phyloP scores from a whole-genome alignment of 2,888 invertebrate species.

The Ormyrus pomaceus region DNA sequence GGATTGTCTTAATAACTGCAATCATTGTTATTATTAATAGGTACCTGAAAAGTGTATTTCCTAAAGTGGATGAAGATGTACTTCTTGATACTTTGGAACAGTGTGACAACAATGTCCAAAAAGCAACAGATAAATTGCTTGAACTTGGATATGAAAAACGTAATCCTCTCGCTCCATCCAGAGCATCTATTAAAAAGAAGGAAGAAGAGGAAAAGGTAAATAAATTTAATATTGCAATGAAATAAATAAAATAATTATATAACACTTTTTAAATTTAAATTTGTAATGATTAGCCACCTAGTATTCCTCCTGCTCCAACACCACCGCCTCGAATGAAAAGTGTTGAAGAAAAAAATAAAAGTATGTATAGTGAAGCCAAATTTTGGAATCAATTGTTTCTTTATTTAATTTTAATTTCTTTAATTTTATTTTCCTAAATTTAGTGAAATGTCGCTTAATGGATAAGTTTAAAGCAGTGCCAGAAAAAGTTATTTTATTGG shows the following conservation, averaged over 20 bases:
- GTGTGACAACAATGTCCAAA: conserved; percentile 94
- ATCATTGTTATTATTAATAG: conserved; percentile 74
- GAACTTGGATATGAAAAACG: conserved; percentile 90
- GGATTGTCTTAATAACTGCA: conserved; percentile 4
- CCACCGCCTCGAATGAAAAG: conserved; percentile 83
- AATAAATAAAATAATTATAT: neutral
- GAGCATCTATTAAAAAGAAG: conserved; percentile 76
- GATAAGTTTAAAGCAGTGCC: conserved; percentile 86
- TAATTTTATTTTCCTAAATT: conserved; percentile 59
- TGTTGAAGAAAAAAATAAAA: conserved; percentile 82
- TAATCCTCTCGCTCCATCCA: conserved; percentile 80
- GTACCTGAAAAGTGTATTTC: conserved; percentile 93
- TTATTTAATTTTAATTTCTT: conserved; percentile 31
- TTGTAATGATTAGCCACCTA: too few species aligned
- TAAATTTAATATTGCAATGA: conserved; percentile 6
- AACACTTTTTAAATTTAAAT: conserved; percentile 47
- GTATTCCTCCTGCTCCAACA: conserved; percentile 65
- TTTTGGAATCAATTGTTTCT: neutral
- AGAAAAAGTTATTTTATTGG: conserved; percentile 88
- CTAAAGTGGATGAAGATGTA: conserved; percentile 91
- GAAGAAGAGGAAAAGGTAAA: conserved; percentile 72
- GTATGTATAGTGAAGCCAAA: conserved; percentile 75
- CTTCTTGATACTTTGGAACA: conserved; percentile 89
- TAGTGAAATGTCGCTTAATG: conserved; percentile 85
- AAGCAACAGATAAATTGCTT: conserved; percentile 87